A percentile compares a stretch with the other conserved stretches of the same genome.
Evolutionary conservation across 2,888 invertebrate species (phyloP).

Genomic region (Erebia ligea): DNA sequence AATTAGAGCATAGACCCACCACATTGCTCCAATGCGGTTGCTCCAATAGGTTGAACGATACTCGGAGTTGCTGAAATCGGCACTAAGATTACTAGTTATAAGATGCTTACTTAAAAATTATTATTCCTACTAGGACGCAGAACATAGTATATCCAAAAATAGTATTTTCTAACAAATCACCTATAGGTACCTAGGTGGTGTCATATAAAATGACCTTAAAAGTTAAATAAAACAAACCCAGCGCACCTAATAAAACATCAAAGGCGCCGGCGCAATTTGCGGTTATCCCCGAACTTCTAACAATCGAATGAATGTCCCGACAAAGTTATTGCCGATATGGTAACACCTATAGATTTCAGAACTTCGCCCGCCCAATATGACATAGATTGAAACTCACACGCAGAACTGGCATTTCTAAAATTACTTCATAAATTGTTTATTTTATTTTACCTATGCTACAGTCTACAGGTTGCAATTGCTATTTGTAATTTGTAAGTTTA

Average conservation of each 20-base stretch:
- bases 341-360: slow-evolving; percentile 40
- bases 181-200: not conserved
- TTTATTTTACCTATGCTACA: not conserved
- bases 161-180: not conserved
- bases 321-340: slow-evolving; percentile 32
- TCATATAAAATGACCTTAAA: not conserved
- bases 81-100: too few relatives aligned
- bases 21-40: too few relatives aligned
- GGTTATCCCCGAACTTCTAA: slow-evolving; percentile 35
- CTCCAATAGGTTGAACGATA: too few relatives aligned
- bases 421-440: not conserved
- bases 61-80: too few relatives aligned
- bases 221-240: slow-evolving; percentile 12
- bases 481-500: too few relatives aligned
- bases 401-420: slow-evolving; percentile 1
- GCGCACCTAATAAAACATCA: slow-evolving; percentile 30
- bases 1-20: too few relatives aligned
- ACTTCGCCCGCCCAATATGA: slow-evolving; percentile 33
- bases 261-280: slow-evolving; percentile 29
- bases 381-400: slow-evolving; percentile 34
- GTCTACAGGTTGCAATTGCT: too few relatives aligned
- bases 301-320: slow-evolving; percentile 38
- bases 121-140: too few relatives aligned
- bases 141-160: too few relatives aligned
- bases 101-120: too few relatives aligned